Conservation (phyloP, 2,797 vertebrate genomes). For the Atherinosoma microstoma region DNA sequence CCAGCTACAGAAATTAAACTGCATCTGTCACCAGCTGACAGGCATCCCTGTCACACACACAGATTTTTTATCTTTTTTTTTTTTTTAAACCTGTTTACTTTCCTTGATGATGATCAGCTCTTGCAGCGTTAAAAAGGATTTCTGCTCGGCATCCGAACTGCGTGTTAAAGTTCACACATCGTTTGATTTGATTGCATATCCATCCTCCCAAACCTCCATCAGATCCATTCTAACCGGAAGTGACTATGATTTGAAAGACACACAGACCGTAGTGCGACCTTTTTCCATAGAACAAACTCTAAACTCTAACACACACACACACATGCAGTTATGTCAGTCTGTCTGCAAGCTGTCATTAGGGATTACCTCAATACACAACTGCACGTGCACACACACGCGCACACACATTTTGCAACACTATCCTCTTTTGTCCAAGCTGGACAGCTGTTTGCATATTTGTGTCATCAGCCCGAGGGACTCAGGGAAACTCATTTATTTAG, state of each 20-base stretch:
- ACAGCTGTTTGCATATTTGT: slow-evolving; percentile 63
- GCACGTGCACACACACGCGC: slow-evolving; percentile 34
- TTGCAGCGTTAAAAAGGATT: background rate
- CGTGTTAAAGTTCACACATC: background rate
- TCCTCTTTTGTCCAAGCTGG: slow-evolving; percentile 49
- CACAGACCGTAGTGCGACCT: slow-evolving; percentile 17
- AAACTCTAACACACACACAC: slow-evolving; percentile 30
- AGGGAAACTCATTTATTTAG: slow-evolving; percentile 39
- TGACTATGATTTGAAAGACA: slow-evolving; percentile 33
- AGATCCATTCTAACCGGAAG: slow-evolving; percentile 12
- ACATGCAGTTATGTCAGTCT: slow-evolving; percentile 16
- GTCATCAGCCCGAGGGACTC: slow-evolving; percentile 41
- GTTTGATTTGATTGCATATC: slow-evolving; percentile 1
- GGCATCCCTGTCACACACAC: slow-evolving; percentile 21
- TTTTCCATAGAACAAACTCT: slow-evolving; percentile 12
- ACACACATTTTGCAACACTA: slow-evolving; percentile 6
- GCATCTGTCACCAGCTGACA: slow-evolving; percentile 49
- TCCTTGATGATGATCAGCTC: background rate
- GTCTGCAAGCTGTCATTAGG: slow-evolving; percentile 37
- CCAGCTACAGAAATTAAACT: slow-evolving; percentile 46
- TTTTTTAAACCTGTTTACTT: background rate
- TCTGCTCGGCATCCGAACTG: background rate
- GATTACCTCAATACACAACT: slow-evolving; percentile 52
- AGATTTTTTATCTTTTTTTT: too few relatives aligned
- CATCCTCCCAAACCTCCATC: background rate